Conservation (phyloP, 1,140 invertebrate genomes). For the Calephelis nemesis region DNA sequence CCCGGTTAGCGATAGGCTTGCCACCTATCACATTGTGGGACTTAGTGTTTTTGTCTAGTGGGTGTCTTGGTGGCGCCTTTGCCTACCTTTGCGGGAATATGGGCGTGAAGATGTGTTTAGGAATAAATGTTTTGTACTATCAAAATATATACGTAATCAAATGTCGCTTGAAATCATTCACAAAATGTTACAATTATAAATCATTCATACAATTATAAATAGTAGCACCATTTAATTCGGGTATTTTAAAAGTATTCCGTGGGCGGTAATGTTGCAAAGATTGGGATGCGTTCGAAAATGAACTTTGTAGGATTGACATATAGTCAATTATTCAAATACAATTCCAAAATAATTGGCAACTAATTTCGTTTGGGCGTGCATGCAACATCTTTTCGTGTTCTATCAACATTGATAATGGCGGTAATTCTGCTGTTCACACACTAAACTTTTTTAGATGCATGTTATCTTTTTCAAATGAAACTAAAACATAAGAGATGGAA, state of each 20-base stretch:
- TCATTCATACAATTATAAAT: conserved; percentile 11
- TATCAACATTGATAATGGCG: not conserved
- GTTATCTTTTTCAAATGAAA: too few relatives aligned
- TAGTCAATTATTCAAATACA: not conserved
- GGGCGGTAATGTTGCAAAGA: not conserved
- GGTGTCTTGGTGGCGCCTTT: too few relatives aligned
- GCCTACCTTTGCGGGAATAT: too few relatives aligned
- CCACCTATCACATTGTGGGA: too few relatives aligned
- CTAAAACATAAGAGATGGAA: too few relatives aligned
- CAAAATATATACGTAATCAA: not conserved
- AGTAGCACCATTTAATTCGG: not conserved
- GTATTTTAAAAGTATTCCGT: conserved; percentile 4
- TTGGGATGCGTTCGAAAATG: not conserved
- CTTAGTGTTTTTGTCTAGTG: too few relatives aligned
- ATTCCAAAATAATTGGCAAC: not conserved
- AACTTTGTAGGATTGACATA: not conserved
- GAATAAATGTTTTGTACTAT: too few relatives aligned
- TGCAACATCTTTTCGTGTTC: too few relatives aligned
- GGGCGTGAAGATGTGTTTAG: too few relatives aligned
- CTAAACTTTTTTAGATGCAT: too few relatives aligned
- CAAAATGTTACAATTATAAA: not conserved
- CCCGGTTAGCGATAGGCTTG: too few relatives aligned
- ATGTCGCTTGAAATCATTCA: conserved; percentile 1
- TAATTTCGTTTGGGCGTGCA: not conserved
- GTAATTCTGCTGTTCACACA: too few relatives aligned